phyloP scores from a whole-genome alignment of 2,888 invertebrate genomes.

The Euplexia lucipara region DNA sequence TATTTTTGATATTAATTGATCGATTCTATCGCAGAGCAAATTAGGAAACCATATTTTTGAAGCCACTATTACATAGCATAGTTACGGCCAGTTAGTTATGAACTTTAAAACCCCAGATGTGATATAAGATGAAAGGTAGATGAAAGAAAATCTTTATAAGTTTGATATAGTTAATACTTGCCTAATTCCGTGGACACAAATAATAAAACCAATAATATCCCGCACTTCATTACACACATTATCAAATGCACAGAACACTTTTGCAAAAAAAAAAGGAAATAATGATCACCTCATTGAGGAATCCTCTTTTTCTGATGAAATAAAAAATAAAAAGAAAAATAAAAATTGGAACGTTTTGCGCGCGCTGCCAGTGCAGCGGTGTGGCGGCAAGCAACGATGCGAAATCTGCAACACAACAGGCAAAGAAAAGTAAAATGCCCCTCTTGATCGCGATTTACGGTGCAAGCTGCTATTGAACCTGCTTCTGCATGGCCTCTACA shows the following conservation, averaged over 20 bases:
- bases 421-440: slow-evolving; percentile 63
- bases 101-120: no score
- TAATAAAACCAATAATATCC: slow-evolving; percentile 71
- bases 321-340: neutral
- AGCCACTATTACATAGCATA: no score
- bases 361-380: slow-evolving; percentile 40
- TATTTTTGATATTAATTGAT: no score
- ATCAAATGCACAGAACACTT: slow-evolving; percentile 56
- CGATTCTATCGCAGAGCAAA: no score
- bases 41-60: no score
- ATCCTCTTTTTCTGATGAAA: neutral
- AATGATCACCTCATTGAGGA: slow-evolving; percentile 30
- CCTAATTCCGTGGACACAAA: slow-evolving; percentile 70
- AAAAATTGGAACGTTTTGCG: slow-evolving; percentile 32
- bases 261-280: slow-evolving; percentile 2
- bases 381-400: slow-evolving; percentile 40
- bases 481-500: slow-evolving; percentile 4
- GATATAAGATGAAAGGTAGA: no score
- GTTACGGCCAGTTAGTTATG: no score
- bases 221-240: slow-evolving; percentile 75
- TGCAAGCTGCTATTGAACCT: slow-evolving; percentile 45
- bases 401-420: slow-evolving; percentile 40
- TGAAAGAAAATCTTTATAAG: no score
- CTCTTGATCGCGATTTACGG: slow-evolving; percentile 34
- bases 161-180: slow-evolving; percentile 63